Evolutionary conservation across 2,888 invertebrate species (phyloP), one percentile per base, ranked within the genome.

Genomic region (Xanthia icteritia): DNA sequence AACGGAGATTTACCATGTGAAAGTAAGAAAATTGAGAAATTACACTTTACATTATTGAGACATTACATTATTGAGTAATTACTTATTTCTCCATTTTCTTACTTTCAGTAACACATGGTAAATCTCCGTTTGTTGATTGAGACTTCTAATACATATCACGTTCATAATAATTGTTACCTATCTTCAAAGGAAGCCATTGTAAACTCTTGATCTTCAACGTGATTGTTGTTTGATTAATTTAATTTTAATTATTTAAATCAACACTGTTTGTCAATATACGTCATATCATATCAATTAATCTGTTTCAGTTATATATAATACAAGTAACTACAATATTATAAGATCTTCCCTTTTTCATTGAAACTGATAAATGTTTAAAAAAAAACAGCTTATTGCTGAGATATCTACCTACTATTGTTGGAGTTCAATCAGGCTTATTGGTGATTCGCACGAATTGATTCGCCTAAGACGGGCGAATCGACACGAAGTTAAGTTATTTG

Each of bases 161-260:
- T 36, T 54, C 11, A n/a, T 54, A 54, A 36, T 39, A 36, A 36
- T n/a, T 39, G 17, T 15, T 54, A 66, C 36, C 61, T 84, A 77
- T 71, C 81, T 77, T 64, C 75, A 66, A 58, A 81, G 84, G 72
- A 77, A 81, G 66, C 45, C 60, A 56, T 84, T 64, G 66, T 81
- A 73, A 83, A 84, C 72, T 76, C 60, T 67, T 77, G 73, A 75
- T 77, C 72, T 74, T 36, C 71, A 81, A 82, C 85, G 71, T 65
- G 85, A 72, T 76, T 76, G 36, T 56, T 84, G 54, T 84, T 84
- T 71, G 54, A 20, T 63, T 66, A 69, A 84, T 84, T 84, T 84
- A 84, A 84, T 73, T 84, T 77, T 31, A 81, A 83, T 71, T 73
- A 83, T 76, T 81, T 73, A 68, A 73, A 68, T 73, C 73, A 81